These are phyloP conservation scores for Montipora sp. DNA, from an alignment of 64 coral and sea anemone genomes.

Conservation along the genomic window DNA sequence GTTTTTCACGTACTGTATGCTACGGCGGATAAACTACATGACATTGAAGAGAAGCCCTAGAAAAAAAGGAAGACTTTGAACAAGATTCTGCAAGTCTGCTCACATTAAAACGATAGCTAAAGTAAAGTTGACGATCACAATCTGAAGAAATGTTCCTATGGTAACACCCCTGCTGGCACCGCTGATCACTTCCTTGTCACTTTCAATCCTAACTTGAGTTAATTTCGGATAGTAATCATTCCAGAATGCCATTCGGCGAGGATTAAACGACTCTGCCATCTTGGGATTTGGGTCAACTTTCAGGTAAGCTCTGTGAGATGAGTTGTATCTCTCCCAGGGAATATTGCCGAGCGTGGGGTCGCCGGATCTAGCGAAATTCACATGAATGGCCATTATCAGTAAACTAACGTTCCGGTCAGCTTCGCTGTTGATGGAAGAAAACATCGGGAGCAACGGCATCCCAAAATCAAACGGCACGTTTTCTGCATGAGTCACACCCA, in stretches of 20 bases:
- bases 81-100: background rate
- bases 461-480: slow-evolving; percentile 75
- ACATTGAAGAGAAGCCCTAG: too few species aligned
- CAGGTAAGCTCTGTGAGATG: slow-evolving; percentile 20
- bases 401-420: slow-evolving; percentile 71
- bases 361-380: slow-evolving; percentile 68
- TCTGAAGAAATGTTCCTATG: background rate
- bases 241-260: slow-evolving; percentile 61
- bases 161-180: background rate
- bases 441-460: background rate
- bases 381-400: slow-evolving; percentile 55
- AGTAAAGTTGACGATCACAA: background rate
- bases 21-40: too few species aligned
- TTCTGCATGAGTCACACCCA: slow-evolving; percentile 50
- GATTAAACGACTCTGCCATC: slow-evolving; percentile 35
- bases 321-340: slow-evolving; percentile 40
- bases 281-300: slow-evolving; percentile 25
- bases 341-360: slow-evolving; percentile 50
- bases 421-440: slow-evolving; percentile 32
- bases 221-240: slow-evolving; percentile 74
- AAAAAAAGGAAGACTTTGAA: too few species aligned
- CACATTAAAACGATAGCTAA: background rate
- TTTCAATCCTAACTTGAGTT: background rate
- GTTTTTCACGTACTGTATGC: too few species aligned
- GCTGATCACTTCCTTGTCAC: background rate